Percentiles rank a stretch among this genome's conserved stretches.
These are phyloP conservation scores for Hippopotamus amphibius DNA, from an alignment of 2,113 vertebrate genomes.

Conservation along the genomic window DNA sequence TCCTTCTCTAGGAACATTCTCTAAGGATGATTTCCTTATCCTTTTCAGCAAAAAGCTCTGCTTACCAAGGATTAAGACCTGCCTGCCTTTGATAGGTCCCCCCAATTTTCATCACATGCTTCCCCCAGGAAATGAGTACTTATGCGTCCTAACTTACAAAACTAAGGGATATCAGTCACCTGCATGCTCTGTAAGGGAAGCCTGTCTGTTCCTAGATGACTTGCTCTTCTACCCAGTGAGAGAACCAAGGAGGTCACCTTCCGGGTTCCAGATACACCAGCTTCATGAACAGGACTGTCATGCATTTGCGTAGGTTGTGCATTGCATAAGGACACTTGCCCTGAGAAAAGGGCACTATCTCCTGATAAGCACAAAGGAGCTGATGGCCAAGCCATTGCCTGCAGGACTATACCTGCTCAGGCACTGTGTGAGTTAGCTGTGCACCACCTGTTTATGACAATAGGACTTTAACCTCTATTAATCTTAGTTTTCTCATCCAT, in stretches of 20 bases:
- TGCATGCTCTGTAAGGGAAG: neutral
- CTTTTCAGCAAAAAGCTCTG: conserved; percentile 10
- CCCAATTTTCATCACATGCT: neutral
- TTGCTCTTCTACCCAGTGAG: neutral
- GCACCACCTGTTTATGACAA: neutral
- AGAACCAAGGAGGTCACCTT: neutral
- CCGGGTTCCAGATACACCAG: neutral
- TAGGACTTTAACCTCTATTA: neutral
- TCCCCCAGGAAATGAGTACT: neutral
- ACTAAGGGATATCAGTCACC: neutral
- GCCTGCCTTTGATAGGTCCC: neutral
- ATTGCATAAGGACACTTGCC: neutral
- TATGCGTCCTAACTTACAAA: neutral
- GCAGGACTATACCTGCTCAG: neutral
- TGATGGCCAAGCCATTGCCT: neutral
- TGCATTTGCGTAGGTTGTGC: neutral
- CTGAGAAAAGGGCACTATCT: neutral
- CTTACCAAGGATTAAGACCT: neutral
- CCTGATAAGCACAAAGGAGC: neutral
- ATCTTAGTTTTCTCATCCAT: neutral
- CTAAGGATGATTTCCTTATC: neutral
- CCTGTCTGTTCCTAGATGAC: neutral
- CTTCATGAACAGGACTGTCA: neutral
- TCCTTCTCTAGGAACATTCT: neutral
- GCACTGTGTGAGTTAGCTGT: neutral